phyloP scores from a whole-genome alignment of 1,140 invertebrate genomes.

The Brachionus koreanus region DNA sequence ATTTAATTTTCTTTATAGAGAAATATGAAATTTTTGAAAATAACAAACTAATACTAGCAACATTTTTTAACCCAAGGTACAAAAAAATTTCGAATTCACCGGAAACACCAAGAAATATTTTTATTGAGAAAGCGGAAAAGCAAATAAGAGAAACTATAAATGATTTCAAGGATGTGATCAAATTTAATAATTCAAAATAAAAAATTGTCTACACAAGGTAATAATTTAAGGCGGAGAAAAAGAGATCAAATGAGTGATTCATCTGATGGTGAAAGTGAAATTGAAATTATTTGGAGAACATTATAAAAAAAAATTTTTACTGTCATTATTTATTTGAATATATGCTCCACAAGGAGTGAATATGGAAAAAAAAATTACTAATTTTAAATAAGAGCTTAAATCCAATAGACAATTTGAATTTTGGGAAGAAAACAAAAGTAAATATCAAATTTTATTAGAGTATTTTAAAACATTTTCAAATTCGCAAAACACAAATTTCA shows the following conservation, averaged over 20 bases:
- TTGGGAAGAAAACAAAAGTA: not conserved
- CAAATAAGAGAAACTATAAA: too few relatives aligned
- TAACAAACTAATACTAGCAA: not conserved
- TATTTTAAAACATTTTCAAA: not conserved
- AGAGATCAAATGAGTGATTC: too few relatives aligned
- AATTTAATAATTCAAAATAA: too few relatives aligned
- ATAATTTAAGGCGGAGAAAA: too few relatives aligned
- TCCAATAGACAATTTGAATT: not conserved
- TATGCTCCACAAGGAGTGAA: too few relatives aligned
- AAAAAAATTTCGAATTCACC: not conserved
- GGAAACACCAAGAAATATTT: not conserved
- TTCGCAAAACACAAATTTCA: too few relatives aligned
- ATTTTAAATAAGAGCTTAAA: not conserved
- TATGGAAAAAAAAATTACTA: too few relatives aligned
- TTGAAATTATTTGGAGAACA: not conserved
- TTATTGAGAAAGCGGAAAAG: not conserved
- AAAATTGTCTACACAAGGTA: too few relatives aligned
- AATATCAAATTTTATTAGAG: not conserved
- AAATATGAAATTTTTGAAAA: not conserved
- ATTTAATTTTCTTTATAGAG: not conserved
- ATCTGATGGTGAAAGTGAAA: too few relatives aligned
- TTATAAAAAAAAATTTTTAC: not conserved
- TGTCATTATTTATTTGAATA: too few relatives aligned
- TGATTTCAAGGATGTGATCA: too few relatives aligned
- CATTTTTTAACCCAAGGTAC: not conserved